Evolutionary conservation across 1,140 invertebrate genomes (phyloP), one percentile per base, ranked within the genome.

Genomic region (Radopholus similis): DNA sequence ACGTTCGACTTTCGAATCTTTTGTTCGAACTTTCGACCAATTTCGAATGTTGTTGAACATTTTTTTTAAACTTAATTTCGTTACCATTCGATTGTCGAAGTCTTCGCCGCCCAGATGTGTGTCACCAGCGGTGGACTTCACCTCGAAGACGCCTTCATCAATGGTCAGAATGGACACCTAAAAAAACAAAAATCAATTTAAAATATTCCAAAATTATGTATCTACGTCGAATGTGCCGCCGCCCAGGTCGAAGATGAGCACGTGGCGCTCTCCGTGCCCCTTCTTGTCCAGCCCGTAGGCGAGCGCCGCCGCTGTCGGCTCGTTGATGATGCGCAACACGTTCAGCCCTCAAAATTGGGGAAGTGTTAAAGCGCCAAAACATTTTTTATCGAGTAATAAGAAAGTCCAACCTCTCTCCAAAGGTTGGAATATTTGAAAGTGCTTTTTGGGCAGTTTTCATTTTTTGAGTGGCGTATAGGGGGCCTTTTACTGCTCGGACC

Each of bases 341-440:
- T 96, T 95, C 38, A 97, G 84, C 35, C 94, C 94, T 58, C n/a
- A n/a, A n/a, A n/a, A n/a, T n/a, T n/a, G n/a, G n/a, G n/a, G n/a
- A n/a, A n/a, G n/a, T n/a, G n/a, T n/a, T n/a, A n/a, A n/a, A n/a
- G n/a, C n/a, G n/a, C 94, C 84, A 83, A 97, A n/a, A n/a, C n/a
- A n/a, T n/a, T 96, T 84, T 96, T 92, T 71, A 93, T 93, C 74
- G 93, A 93, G 87, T 95, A 92, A 86, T 95, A 95, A 1, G 92
- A 95, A 15, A 92, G 91, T 85, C 88, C 76, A 32, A 89, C 89
- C 88, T 82, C 90, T 71, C 86, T 87, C 73, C 21, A 15, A 21
- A 15, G n/a, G n/a, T n/a, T 92, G 91, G 68, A 92, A 90, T 73
- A 90, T 85, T n/a, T 89, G 90, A 87, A 86, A 85, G 76, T 89